These are phyloP conservation scores for Paralvinella palmiformis DNA, from an alignment of 1,140 invertebrate species.

Conservation along the genomic window DNA sequence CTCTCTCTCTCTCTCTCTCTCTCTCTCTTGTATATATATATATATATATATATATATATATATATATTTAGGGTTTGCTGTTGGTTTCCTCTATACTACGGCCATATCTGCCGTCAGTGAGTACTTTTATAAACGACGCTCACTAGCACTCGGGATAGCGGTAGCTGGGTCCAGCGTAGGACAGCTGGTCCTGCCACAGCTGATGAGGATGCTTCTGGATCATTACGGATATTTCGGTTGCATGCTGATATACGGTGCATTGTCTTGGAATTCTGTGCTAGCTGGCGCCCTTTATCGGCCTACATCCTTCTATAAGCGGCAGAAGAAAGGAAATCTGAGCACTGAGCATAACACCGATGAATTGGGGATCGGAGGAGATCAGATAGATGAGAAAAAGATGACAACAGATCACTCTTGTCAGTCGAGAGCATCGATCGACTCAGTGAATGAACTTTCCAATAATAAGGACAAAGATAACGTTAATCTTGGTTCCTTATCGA, in stretches of 20 bases:
- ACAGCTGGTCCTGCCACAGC: slow-evolving; percentile 66
- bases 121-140: slow-evolving; percentile 74
- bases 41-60: too few species aligned
- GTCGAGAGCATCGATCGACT: too few species aligned
- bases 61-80: slow-evolving; percentile 62
- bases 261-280: neutral
- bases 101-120: slow-evolving; percentile 86
- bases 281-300: slow-evolving; percentile 6
- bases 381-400: too few species aligned
- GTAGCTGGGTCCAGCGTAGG: slow-evolving; percentile 82
- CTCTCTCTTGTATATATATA: too few species aligned
- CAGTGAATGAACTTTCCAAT: too few species aligned
- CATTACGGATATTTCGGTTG: slow-evolving; percentile 31
- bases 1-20: too few species aligned
- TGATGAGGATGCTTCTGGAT: slow-evolving; percentile 55
- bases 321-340: too few species aligned
- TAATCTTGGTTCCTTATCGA: too few species aligned
- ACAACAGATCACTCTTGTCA: too few species aligned
- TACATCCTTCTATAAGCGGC: slow-evolving; percentile 3
- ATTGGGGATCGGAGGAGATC: too few species aligned
- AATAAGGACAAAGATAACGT: too few species aligned
- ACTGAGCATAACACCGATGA: too few species aligned
- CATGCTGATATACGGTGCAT: slow-evolving; percentile 9
- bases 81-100: slow-evolving; percentile 71
- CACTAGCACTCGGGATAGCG: slow-evolving; percentile 82